A percentile compares a stretch with the other conserved stretches of the same genome.
Conservation (phyloP, 2,888 invertebrate genomes). For the Metellina segmentata region DNA sequence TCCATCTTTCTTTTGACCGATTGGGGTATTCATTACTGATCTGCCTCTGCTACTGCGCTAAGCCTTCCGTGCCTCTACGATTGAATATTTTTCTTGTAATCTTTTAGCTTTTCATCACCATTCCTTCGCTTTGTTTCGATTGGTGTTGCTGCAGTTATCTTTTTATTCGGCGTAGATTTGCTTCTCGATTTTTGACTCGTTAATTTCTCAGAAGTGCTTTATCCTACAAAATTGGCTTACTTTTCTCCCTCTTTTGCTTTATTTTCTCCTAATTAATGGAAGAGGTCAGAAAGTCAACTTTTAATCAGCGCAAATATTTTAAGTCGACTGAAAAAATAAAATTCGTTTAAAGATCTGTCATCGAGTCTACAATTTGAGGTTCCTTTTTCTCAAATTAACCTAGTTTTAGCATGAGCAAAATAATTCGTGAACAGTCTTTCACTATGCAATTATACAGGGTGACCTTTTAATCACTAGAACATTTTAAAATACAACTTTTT, state of each 20-base stretch:
- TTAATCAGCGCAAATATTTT: background rate
- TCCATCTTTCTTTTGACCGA: constrained; percentile 3
- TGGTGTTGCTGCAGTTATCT: background rate
- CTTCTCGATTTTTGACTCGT: background rate
- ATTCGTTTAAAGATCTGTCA: no score
- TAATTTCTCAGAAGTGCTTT: background rate
- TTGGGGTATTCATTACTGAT: constrained; percentile 16
- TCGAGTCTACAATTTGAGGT: no score
- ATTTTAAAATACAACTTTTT: no score
- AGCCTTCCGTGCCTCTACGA: background rate
- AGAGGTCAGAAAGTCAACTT: background rate
- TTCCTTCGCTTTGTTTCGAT: background rate
- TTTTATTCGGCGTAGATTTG: background rate
- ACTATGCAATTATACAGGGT: no score
- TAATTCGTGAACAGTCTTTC: no score
- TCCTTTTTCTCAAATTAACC: no score
- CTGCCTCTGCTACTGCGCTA: background rate
- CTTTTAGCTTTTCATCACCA: background rate
- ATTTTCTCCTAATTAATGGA: background rate
- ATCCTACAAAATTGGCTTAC: background rate
- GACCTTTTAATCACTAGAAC: no score
- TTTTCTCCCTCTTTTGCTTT: background rate
- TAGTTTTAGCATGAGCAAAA: no score
- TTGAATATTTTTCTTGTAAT: constrained; percentile 1
- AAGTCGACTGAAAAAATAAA: no score